These are phyloP conservation scores for Drosophila kepulauana DNA, from an alignment of 1,140 invertebrate species.

Conservation along the genomic window DNA sequence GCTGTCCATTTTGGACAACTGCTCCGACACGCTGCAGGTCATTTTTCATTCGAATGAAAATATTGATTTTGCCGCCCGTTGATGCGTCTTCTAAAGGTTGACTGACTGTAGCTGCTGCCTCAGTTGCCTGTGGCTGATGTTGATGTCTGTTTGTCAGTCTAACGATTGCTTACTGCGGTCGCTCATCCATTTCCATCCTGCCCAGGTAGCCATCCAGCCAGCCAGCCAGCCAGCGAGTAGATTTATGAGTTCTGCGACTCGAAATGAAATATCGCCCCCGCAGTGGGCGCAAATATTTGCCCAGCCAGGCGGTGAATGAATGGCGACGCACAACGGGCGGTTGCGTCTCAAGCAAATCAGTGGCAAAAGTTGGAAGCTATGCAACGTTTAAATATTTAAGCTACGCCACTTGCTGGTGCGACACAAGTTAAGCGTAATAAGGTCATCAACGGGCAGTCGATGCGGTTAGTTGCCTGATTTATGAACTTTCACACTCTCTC, in stretches of 20 bases:
- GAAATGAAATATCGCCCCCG: conserved; percentile 70
- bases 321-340: conserved; percentile 20
- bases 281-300: conserved; percentile 74
- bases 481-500: conserved; percentile 57
- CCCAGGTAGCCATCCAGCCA: conserved; percentile 35
- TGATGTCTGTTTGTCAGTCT: conserved; percentile 82
- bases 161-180: conserved; percentile 71
- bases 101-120: conserved; percentile 14
- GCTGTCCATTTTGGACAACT: conserved; percentile 59
- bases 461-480: conserved; percentile 74
- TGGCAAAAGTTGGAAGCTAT: conserved; percentile 37
- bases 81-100: not conserved
- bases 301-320: conserved; percentile 42
- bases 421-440: conserved; percentile 66
- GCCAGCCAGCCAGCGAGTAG: conserved; percentile 31
- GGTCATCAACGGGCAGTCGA: conserved; percentile 69
- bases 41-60: conserved; percentile 80
- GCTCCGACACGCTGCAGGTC: conserved; percentile 45
- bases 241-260: conserved; percentile 72
- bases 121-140: conserved; percentile 53
- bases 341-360: conserved; percentile 59
- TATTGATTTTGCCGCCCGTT: conserved; percentile 70
- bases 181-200: conserved; percentile 58
- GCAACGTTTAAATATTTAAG: conserved; percentile 68
- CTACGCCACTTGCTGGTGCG: conserved; percentile 29